A percentile compares a stretch with the other conserved stretches of the same genome.
Conservation (phyloP, 1,140 invertebrate species). For the Neomicropteryx cornuta region DNA sequence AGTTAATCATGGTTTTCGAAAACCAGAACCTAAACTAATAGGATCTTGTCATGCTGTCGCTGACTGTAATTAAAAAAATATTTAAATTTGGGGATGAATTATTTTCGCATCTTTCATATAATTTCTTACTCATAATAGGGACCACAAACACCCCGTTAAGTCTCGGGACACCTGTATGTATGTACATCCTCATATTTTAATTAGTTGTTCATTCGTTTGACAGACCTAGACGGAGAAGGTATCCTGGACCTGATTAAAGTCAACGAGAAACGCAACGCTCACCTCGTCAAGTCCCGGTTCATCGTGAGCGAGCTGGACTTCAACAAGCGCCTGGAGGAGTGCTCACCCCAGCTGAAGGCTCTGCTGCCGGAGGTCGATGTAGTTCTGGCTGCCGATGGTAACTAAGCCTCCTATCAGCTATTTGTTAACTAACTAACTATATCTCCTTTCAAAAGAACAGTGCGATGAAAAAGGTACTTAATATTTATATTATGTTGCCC, state of each 20-base stretch:
- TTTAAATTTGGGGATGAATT: too few species aligned
- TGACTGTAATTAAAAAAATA: too few species aligned
- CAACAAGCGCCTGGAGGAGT: constrained; percentile 39
- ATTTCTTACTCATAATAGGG: too few species aligned
- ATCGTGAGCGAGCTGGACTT: constrained; percentile 58
- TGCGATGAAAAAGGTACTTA: background rate
- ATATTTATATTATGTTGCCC: too few species aligned
- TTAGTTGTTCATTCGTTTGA: too few species aligned
- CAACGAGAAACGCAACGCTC: constrained; percentile 56
- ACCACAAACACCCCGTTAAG: too few species aligned
- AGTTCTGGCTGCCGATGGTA: constrained; percentile 70
- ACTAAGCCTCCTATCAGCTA: constrained; percentile 19
- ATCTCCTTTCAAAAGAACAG: background rate
- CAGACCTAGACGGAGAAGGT: constrained; percentile 64
- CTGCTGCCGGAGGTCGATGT: constrained; percentile 45
- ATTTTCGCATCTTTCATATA: too few species aligned
- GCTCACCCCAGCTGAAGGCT: constrained; percentile 40
- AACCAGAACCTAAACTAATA: too few species aligned
- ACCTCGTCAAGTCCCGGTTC: constrained; percentile 40
- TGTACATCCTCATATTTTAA: too few species aligned
- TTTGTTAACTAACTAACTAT: background rate
- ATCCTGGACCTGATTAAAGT: constrained; percentile 61
- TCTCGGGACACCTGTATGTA: too few species aligned
- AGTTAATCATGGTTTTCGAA: too few species aligned
- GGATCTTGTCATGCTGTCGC: too few species aligned